A percentile compares a stretch with the other conserved stretches of the same genome.
Conservation (phyloP, 2,797 vertebrate species). For the Bovichtus variegatus region DNA sequence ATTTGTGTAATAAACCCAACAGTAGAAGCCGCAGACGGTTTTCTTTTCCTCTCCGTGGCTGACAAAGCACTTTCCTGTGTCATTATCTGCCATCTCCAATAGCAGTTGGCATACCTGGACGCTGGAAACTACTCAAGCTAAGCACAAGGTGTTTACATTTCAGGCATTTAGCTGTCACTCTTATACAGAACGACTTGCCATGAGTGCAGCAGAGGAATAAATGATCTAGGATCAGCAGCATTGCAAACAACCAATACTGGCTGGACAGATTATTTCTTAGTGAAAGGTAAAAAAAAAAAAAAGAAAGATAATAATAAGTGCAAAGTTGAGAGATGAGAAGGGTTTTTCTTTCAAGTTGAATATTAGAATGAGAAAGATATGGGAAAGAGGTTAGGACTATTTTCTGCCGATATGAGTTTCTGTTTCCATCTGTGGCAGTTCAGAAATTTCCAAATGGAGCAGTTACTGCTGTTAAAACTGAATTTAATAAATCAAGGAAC, state of each 20-base stretch:
- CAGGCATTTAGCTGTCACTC: constrained; percentile 41
- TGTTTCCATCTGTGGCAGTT: background rate
- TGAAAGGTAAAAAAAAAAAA: background rate
- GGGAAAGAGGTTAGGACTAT: constrained; percentile 5
- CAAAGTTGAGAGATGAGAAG: background rate
- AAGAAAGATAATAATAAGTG: background rate
- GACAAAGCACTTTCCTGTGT: constrained; percentile 35
- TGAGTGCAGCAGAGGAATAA: constrained; percentile 27
- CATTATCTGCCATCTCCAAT: constrained; percentile 40
- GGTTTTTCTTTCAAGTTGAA: constrained; percentile 7
- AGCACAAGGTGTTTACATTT: constrained; percentile 52
- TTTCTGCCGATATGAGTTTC: background rate
- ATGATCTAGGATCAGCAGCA: constrained; percentile 34
- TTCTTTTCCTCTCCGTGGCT: background rate
- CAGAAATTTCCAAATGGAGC: background rate
- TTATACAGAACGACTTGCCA: constrained; percentile 13
- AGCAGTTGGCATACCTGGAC: constrained; percentile 32
- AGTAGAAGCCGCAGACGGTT: background rate
- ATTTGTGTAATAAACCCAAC: constrained; percentile 24
- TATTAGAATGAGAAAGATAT: background rate
- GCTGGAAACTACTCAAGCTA: constrained; percentile 34
- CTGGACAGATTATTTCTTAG: background rate
- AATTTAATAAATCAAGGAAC: background rate
- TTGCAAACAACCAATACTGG: constrained; percentile 10
- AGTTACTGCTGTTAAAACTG: background rate